Conservation (phyloP, 2,888 invertebrate species). For the Tortricodes alternella region DNA sequence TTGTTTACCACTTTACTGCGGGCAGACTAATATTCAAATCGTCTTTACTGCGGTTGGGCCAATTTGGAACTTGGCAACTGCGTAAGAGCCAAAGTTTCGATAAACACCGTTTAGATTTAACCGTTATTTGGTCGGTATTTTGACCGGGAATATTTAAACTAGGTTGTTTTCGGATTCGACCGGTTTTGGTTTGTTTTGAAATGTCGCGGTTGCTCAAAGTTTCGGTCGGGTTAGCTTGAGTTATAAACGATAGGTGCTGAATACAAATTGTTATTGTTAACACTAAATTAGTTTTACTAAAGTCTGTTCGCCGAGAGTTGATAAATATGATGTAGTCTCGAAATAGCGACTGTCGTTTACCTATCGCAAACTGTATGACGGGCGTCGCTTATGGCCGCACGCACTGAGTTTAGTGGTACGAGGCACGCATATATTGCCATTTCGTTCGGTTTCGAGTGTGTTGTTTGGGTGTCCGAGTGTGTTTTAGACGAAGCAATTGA, state of each 20-base stretch:
- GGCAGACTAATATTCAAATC: constrained; percentile 17
- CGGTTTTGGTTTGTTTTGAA: constrained; percentile 6
- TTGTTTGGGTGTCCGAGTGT: too few relatives aligned
- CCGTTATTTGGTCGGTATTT: constrained; percentile 6
- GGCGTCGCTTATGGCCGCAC: too few relatives aligned
- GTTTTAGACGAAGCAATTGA: too few relatives aligned
- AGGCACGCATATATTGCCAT: too few relatives aligned
- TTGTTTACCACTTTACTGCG: constrained; percentile 10
- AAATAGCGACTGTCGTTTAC: too few relatives aligned
- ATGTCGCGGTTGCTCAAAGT: background rate
- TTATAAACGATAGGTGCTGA: background rate
- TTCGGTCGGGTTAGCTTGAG: background rate
- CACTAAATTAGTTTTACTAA: background rate
- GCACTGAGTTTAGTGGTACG: too few relatives aligned
- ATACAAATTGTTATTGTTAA: background rate
- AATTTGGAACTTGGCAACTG: constrained; percentile 9
- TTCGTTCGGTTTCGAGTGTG: too few relatives aligned
- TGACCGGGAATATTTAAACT: background rate
- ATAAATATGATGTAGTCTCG: too few relatives aligned
- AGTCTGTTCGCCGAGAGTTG: too few relatives aligned
- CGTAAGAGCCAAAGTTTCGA: constrained; percentile 8
- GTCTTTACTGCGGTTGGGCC: constrained; percentile 21
- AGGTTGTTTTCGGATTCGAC: background rate
- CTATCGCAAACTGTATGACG: too few relatives aligned
- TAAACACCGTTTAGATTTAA: constrained; percentile 13